phyloP scores from a whole-genome alignment of 2,113 vertebrate genomes.

The Rhea americana region DNA sequence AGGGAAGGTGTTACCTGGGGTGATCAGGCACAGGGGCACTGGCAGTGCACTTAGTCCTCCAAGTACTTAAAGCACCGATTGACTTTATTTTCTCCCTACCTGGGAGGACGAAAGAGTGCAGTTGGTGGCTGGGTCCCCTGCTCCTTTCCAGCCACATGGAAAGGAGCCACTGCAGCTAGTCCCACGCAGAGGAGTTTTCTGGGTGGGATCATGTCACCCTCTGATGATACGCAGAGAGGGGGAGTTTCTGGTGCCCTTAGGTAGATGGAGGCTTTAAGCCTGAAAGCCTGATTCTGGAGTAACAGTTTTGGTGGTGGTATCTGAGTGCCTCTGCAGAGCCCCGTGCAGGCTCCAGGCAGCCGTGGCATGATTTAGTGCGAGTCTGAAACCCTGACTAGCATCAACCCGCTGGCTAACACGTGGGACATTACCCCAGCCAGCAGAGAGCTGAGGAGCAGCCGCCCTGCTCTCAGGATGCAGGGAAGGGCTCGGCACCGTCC shows the following conservation, averaged over 20 bases:
- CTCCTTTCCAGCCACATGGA: fast-evolving
- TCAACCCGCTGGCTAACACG: neutral
- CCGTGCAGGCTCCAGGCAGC: neutral
- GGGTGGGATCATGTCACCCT: neutral
- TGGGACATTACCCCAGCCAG: neutral
- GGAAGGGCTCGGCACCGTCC: neutral
- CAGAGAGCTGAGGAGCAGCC: neutral
- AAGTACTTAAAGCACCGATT: neutral
- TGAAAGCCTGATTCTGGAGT: fast-evolving
- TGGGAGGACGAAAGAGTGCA: neutral
- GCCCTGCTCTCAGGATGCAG: neutral
- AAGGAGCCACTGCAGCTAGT: fast-evolving
- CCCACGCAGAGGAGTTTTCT: neutral
- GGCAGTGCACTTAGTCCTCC: neutral
- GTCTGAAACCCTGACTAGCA: neutral
- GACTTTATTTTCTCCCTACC: neutral
- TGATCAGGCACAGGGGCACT: neutral
- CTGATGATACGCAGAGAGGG: neutral
- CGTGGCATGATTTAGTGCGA: fast-evolving
- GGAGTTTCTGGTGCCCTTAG: fast-evolving
- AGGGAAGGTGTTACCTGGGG: neutral
- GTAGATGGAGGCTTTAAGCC: neutral
- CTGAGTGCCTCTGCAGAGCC: neutral
- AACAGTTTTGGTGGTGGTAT: neutral
- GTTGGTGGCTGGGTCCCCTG: neutral